A percentile compares a stretch with the other conserved stretches of the same genome.
phyloP scores from a whole-genome alignment of 1,140 invertebrate genomes.

The Lasioglossum baleicum region DNA sequence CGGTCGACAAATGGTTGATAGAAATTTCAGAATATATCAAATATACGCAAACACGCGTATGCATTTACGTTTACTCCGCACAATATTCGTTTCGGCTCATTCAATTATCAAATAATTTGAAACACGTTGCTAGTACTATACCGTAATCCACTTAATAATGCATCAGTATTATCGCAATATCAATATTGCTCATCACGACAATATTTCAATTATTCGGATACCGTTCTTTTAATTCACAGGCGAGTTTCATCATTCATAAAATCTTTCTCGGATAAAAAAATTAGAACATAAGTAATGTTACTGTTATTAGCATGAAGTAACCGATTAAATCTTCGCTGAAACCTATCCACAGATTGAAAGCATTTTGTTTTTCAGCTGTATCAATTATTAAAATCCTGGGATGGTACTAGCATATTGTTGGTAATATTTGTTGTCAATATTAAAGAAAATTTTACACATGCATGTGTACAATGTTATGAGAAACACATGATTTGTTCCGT shows the following conservation, averaged over 20 bases:
- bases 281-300: no score
- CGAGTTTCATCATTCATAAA: neutral
- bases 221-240: neutral
- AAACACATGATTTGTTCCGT: no score
- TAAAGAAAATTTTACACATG: no score
- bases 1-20: conserved; percentile 6
- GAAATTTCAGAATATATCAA: conserved; percentile 7
- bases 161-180: conserved; percentile 16
- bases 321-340: neutral
- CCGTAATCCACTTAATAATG: conserved; percentile 13
- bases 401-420: no score
- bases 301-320: no score
- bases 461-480: no score
- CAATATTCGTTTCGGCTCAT: conserved; percentile 29
- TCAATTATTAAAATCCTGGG: no score
- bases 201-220: conserved; percentile 13
- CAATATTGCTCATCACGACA: conserved; percentile 1
- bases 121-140: conserved; percentile 13
- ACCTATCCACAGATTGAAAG: neutral
- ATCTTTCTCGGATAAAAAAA: no score
- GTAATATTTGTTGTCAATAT: no score
- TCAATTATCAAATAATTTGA: conserved; percentile 37
- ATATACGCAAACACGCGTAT: neutral
- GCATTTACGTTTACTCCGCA: no score
- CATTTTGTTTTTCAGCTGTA: no score